phyloP scores from a whole-genome alignment of 2,113 vertebrate genomes.

The Aegithalos caudatus region DNA sequence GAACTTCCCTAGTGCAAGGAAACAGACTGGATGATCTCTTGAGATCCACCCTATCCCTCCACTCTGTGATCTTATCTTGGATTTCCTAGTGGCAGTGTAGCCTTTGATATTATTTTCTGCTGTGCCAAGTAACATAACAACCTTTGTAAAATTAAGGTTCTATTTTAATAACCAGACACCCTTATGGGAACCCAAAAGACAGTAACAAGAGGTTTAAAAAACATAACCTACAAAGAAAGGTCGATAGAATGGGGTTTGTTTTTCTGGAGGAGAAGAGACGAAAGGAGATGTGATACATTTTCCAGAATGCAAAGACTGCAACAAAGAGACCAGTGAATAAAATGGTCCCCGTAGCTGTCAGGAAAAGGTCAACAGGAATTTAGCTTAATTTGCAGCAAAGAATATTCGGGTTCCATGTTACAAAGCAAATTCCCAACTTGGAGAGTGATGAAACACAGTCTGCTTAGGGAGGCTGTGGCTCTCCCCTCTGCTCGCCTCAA shows the following conservation, averaged over 20 bases:
- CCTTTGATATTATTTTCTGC: constrained; percentile 3
- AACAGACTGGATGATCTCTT: neutral
- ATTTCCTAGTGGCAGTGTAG: neutral
- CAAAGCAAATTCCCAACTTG: neutral
- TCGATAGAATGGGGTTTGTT: neutral
- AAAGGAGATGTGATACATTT: neutral
- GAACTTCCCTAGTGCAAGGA: neutral
- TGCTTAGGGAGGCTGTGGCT: neutral
- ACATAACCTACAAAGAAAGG: neutral
- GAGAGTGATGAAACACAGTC: neutral
- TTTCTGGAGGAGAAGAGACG: neutral
- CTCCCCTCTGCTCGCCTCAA: rapidly evolving
- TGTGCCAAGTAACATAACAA: neutral
- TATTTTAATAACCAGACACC: constrained; percentile 1
- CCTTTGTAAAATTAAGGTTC: neutral
- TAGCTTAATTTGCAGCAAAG: constrained; percentile 8
- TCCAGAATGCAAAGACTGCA: neutral
- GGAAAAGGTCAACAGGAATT: constrained; percentile 20
- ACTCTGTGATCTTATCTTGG: neutral
- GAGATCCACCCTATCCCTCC: neutral
- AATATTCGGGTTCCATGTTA: neutral
- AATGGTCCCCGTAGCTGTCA: neutral
- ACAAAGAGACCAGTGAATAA: constrained; percentile 4
- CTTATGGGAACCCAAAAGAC: neutral
- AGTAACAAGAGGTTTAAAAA: neutral